Evolutionary conservation across 2,113 vertebrate genomes (phyloP).

Genomic region (Mormyrus lacerda): DNA sequence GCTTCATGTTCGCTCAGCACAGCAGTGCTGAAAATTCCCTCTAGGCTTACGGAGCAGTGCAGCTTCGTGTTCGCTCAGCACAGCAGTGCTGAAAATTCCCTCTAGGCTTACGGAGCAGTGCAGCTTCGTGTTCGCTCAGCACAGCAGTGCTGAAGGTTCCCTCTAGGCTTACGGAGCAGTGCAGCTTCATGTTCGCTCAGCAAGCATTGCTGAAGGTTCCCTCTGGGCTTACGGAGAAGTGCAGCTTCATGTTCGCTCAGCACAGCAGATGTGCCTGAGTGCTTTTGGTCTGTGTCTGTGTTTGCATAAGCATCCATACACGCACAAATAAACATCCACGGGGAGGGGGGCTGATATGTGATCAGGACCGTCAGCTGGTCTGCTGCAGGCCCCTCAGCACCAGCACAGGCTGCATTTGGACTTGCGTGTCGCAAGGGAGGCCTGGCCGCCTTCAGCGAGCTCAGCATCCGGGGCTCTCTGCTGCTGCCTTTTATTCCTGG

Average conservation of each 20-base stretch:
- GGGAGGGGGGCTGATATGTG: neutral
- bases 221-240: no score
- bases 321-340: neutral
- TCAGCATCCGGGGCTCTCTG: neutral
- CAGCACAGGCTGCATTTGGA: neutral
- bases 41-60: neutral
- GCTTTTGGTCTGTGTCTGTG: neutral
- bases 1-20: neutral
- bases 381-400: neutral
- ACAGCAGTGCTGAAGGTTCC: neutral
- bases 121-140: neutral
- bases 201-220: neutral
- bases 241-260: no score
- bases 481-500: neutral
- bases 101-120: no score
- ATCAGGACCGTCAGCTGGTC: neutral
- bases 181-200: neutral
- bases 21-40: neutral
- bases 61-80: neutral
- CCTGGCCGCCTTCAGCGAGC: neutral
- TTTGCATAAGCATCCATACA: neutral
- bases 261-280: neutral
- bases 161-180: neutral
- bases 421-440: neutral
- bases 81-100: neutral